Base-by-base conservation (phyloP, 2,797 vertebrate genomes). In the Melanotaenia maccullochi region DNA sequence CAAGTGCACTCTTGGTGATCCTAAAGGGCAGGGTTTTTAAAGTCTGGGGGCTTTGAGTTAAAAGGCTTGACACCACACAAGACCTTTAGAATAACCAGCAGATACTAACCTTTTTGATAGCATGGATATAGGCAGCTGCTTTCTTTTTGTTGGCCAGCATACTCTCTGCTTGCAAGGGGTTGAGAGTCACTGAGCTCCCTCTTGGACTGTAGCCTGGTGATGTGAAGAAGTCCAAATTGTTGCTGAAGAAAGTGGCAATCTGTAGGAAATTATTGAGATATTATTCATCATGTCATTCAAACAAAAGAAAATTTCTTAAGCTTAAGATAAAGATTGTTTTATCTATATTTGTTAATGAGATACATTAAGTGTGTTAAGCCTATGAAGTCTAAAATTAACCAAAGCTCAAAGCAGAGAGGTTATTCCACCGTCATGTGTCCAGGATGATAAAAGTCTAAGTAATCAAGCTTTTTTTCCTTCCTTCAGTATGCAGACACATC, bases 181-280 rank as follows among this genome's bases (percentile, higher is more conserved):
- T 97, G 60, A 96, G 93, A 65, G 95, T 91, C 33, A 94, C 93
- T 14, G 86, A 74, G 14, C 94, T 93, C 47, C 94, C 94, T 90
- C 93, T 95, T 0, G 96, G 95, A 72, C 96, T 94, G 18, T 96
- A 98, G 88, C 95, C 97, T 49, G 96, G 20, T 0, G 96, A 81
- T 8, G 94, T 94, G 85, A 99, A 98, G 85, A 96, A 96, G 87
- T 99, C 97, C 90, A 97, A 89, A 74, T 97, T 99, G 95, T 97
- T 99, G 91, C 94, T 97, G 85, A 99, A 99, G 93, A 99, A 99
- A 0, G 97, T 97, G 33, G 97, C 95, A 49, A 99, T 95, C 98
- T 99, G 94, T 28, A 86, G 55, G 51, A 76, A 52, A 77, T 67
- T 2, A 35, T 9, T 24, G 25, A 2, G 12, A 64, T 28, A 11